Evolutionary conservation across 2,888 invertebrate species (phyloP), one percentile per base, ranked within the genome.

Genomic region (Desoria tigrina): DNA sequence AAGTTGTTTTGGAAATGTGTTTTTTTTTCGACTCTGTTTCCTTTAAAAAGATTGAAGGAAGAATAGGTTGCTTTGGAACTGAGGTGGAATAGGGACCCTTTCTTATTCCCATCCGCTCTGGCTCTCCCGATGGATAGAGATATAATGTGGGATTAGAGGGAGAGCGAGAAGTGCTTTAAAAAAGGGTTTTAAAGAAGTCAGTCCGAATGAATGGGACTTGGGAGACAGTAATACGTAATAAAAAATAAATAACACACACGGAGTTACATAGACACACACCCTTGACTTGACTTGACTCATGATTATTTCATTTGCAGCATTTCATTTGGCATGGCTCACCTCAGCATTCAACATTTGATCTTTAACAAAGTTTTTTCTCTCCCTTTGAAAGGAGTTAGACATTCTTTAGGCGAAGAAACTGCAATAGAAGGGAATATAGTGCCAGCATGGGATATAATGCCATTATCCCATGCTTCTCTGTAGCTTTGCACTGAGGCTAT

Each of bases 241-340:
- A 57, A 58, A 58, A 58, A 45, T 58, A 58, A 58, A 58, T 45
- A 58, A 57, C 37, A 58, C 45, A 42, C 49, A 58, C 56, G 39
- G 32, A 57, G 56, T 42, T 21, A 21, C 45, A 58, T 49, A 55
- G 18, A 32, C 55, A 55, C 28, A 21, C 55, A 6, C 24, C 24
- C 27, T 53, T 49, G 21, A 9, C 45, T 26, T 24, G 24, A 51
- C 51, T 24, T 45, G 26, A 51, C 24, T 51, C 24, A 51, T 51
- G 51, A 51, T 51, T 51, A 21, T 51, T 51, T 51, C 23, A 45
- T 45, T 45, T 45, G 45, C n/a, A 45, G 45, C 55, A 26, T 28
- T 28, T 55, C 32, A 57, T 57, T 57, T 37, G 42, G 42, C 57
- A 57, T 42, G 24, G 11, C 57, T 57, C 42, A 57, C 57, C 23